Evolutionary conservation across 2,888 invertebrate species (phyloP).

Genomic region (Dryobotodes eremita): DNA sequence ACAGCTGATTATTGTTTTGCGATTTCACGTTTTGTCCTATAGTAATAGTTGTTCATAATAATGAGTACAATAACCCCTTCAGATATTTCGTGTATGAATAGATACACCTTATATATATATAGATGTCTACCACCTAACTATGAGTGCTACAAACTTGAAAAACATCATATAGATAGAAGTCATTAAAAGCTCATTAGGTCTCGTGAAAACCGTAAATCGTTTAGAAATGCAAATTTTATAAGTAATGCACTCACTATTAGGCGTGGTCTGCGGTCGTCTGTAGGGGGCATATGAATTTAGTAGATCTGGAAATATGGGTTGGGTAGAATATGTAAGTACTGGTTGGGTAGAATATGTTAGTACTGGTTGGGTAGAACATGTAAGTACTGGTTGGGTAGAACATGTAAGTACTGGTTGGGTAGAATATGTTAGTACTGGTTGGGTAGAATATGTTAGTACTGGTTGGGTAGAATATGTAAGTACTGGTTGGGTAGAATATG

Average conservation of each 20-base stretch:
- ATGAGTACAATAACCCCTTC: no score
- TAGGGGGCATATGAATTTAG: constrained; percentile 21
- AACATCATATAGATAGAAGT: constrained; percentile 60
- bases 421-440: no score
- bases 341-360: not conserved
- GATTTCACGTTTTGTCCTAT: no score
- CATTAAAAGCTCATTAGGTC: constrained; percentile 80
- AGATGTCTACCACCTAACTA: not conserved
- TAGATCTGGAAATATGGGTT: not conserved
- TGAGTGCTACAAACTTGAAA: constrained; percentile 4
- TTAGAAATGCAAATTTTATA: constrained; percentile 80
- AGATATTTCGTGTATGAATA: no score
- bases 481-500: no score
- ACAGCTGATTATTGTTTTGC: no score
- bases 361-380: not conserved
- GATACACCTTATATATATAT: no score
- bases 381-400: no score
- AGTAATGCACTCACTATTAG: constrained; percentile 71
- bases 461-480: no score
- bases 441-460: no score
- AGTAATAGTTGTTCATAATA: no score
- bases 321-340: not conserved
- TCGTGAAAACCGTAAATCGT: constrained; percentile 67
- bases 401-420: no score
- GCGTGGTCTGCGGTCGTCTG: constrained; percentile 34